Base-by-base conservation (phyloP, 2,797 vertebrate species). In the Sebastes trivittatus region DNA sequence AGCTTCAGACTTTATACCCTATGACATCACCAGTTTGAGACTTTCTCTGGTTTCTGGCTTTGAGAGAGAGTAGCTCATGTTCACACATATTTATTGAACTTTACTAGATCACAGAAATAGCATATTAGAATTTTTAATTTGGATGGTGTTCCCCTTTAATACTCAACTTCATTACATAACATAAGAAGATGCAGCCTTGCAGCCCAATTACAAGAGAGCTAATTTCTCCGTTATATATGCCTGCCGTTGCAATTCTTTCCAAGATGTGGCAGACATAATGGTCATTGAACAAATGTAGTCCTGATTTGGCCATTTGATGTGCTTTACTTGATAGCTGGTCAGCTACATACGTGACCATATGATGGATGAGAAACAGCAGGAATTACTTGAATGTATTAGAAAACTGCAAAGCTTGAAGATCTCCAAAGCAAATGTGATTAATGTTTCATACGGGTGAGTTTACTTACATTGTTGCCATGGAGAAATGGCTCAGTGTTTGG, bases 401-500 rank as follows among this genome's bases (percentile, higher is more conserved):
- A 36, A 68, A 60, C 27, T 29, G 30, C 11, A 14, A 27, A 54
- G 20, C 54, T 30, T 5, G 22, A 55, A 67, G n/a, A 23, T 18
- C n/a, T 13, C 30, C 9, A 1, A 36, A 36, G 32, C 56, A 62
- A 38, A 68, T 46, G 22, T 49, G 7, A 65, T 52, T 73, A 13
- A 14, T 23, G 46, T 36, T 70, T 46, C 9, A 76, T 49, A 32
- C 16, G 6, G 14, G 59, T 74, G 14, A 72, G 22, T 25, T 65
- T 82, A 80, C 96, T 97, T 94, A 99, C 98, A 1, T 92, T 93
- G 94, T 99, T 99, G 67, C 96, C 96, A n/a, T 84, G 86, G 84
- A 98, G 94, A 93, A 99, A 98, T 1, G 96, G 96, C 52, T 97
- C 93, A 2, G 93, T 92, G 75, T 98, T 98, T 68, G 98, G 97